phyloP scores from a whole-genome alignment of 2,888 invertebrate genomes.

The Tenthredo scrophulariae region DNA sequence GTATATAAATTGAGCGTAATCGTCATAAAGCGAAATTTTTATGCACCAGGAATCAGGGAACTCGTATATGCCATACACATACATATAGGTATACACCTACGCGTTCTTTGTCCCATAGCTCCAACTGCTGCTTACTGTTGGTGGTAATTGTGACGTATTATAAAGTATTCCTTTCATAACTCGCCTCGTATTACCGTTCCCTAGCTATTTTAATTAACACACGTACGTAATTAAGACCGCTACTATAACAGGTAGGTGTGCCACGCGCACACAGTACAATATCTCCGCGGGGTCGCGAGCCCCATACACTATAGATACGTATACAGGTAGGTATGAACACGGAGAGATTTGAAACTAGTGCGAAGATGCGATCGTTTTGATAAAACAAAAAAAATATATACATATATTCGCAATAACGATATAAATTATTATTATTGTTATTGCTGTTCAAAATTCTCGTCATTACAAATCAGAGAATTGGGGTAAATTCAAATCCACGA shows the following conservation, averaged over 20 bases:
- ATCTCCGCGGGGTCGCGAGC: no score
- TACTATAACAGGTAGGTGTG: conserved; percentile 4
- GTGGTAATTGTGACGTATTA: conserved; percentile 6
- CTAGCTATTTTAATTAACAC: conserved; percentile 1
- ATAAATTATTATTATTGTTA: no score
- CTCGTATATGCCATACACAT: background rate
- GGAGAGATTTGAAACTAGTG: no score
- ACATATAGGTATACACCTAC: background rate
- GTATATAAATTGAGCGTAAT: background rate
- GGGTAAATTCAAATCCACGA: no score
- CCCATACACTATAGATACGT: no score
- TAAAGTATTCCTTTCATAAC: conserved; percentile 15
- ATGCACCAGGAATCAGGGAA: conserved; percentile 17
- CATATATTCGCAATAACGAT: no score
- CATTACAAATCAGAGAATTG: no score
- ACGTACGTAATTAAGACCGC: conserved; percentile 4
- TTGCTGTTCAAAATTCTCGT: no score
- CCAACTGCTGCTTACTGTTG: background rate
- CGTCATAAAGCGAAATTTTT: conserved; percentile 6
- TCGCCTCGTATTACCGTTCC: conserved; percentile 7
- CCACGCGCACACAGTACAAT: background rate
- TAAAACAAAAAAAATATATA: no score
- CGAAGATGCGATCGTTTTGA: no score
- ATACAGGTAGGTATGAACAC: no score
- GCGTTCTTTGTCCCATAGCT: background rate